Percentiles rank a stretch among this genome's conserved stretches.
These are phyloP conservation scores for Penaeus monodon DNA, from an alignment of 2,888 invertebrate genomes.

Conservation along the genomic window DNA sequence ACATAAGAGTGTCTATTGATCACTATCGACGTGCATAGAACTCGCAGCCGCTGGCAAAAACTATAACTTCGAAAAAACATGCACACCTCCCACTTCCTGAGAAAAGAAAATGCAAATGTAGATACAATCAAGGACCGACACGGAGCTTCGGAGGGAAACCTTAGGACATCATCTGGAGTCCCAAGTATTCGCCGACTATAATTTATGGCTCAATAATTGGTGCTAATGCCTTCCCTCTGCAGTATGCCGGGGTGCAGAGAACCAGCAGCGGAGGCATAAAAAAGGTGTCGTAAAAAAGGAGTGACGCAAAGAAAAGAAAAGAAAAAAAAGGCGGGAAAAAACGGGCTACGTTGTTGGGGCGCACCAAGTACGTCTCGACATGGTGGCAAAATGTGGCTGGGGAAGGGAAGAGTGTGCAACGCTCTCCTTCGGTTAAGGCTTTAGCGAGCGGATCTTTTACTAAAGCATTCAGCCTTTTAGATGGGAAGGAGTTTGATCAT, in stretches of 20 bases:
- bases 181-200: slow-evolving; percentile 17
- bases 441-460: neutral
- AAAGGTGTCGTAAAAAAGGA: too few relatives aligned
- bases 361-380: too few relatives aligned
- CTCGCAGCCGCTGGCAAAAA: slow-evolving; percentile 35
- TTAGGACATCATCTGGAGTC: neutral
- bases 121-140: slow-evolving; percentile 23
- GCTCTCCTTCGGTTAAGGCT: neutral
- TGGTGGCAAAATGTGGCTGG: slow-evolving; percentile 1
- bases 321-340: slow-evolving; percentile 23
- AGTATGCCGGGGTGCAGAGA: slow-evolving; percentile 6
- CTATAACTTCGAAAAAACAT: slow-evolving; percentile 42
- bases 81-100: slow-evolving; percentile 42
- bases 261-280: neutral
- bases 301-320: too few relatives aligned
- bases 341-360: neutral
- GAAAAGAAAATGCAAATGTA: slow-evolving; percentile 52
- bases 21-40: slow-evolving; percentile 5
- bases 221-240: slow-evolving; percentile 28
- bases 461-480: slow-evolving; percentile 8
- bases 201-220: slow-evolving; percentile 39
- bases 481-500: neutral
- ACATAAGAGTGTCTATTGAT: too few relatives aligned
- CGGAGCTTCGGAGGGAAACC: too few relatives aligned
- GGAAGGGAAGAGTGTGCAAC: slow-evolving; percentile 6